Percentiles rank a stretch among this genome's conserved stretches.
These are phyloP conservation scores for Neofelis nebulosa DNA, from an alignment of 2,113 vertebrate species.

Conservation along the genomic window DNA sequence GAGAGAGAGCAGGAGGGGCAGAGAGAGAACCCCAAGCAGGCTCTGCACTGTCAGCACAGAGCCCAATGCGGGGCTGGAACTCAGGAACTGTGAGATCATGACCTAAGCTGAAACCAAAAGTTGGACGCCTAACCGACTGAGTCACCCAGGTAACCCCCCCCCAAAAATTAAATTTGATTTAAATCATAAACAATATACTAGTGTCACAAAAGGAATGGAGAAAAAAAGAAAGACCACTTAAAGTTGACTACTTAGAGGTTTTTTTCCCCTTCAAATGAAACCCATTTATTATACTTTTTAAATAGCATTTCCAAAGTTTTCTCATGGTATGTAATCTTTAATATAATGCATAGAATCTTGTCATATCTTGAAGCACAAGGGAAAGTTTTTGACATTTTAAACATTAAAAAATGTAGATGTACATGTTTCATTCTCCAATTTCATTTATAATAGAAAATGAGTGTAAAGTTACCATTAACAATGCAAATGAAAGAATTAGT, in stretches of 20 bases:
- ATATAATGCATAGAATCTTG: conserved; percentile 30
- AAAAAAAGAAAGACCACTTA: conserved; percentile 25
- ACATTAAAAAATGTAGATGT: background rate
- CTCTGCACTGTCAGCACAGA: too few relatives aligned
- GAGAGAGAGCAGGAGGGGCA: too few relatives aligned
- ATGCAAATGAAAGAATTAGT: conserved; percentile 47
- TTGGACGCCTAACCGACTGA: too few relatives aligned
- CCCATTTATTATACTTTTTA: conserved; percentile 54
- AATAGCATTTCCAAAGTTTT: conserved; percentile 38
- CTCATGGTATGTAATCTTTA: conserved; percentile 23
- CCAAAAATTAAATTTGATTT: background rate
- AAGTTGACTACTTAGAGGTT: conserved; percentile 46
- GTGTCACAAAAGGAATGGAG: background rate
- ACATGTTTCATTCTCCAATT: conserved; percentile 44
- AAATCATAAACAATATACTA: conserved; percentile 8
- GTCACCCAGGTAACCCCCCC: too few relatives aligned
- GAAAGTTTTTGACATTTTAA: conserved; percentile 42
- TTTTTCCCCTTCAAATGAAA: conserved; percentile 47
- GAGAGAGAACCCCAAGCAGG: too few relatives aligned
- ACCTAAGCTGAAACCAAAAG: too few relatives aligned
- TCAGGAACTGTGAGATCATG: too few relatives aligned
- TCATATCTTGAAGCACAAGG: conserved; percentile 18
- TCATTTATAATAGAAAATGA: conserved; percentile 64
- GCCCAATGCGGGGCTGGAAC: too few relatives aligned
- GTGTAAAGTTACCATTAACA: background rate